Evolutionary conservation across 2,888 invertebrate species (phyloP).

Genomic region (Thymelicus acteon): DNA sequence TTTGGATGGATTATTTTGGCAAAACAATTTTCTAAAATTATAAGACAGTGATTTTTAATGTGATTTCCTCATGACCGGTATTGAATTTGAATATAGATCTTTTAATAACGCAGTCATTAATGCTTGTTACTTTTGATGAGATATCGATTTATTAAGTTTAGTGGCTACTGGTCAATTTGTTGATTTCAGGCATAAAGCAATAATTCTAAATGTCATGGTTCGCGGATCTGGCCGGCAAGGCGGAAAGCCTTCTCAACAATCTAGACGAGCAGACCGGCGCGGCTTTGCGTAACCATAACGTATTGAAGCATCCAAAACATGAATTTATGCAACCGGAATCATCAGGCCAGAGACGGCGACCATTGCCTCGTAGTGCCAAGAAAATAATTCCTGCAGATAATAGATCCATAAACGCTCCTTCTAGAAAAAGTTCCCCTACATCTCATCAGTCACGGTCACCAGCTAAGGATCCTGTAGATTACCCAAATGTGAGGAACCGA

Average conservation of each 20-base stretch:
- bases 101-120: not conserved
- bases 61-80: conserved; percentile 40
- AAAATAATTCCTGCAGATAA: conserved; percentile 54
- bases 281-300: conserved; percentile 79
- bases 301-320: conserved; percentile 55
- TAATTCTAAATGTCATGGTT: conserved; percentile 88
- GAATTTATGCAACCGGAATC: conserved; percentile 52
- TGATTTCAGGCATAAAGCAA: conserved; percentile 51
- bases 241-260: conserved; percentile 90
- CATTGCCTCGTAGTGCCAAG: conserved; percentile 49
- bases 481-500: conserved; percentile 30
- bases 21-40: conserved; percentile 33
- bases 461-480: conserved; percentile 50
- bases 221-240: conserved; percentile 89
- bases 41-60: conserved; percentile 27
- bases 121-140: not conserved
- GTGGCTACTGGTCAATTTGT: conserved; percentile 20
- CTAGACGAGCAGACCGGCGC: conserved; percentile 90
- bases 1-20: conserved; percentile 20
- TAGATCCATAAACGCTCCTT: conserved; percentile 50
- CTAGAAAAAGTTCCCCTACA: conserved; percentile 50
- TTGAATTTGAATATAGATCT: conserved; percentile 6
- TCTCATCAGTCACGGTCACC: conserved; percentile 47
- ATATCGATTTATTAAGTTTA: not conserved
- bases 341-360: conserved; percentile 52